These are phyloP conservation scores for Falco rusticolus DNA, from an alignment of 2,797 vertebrate species.

Conservation along the genomic window DNA sequence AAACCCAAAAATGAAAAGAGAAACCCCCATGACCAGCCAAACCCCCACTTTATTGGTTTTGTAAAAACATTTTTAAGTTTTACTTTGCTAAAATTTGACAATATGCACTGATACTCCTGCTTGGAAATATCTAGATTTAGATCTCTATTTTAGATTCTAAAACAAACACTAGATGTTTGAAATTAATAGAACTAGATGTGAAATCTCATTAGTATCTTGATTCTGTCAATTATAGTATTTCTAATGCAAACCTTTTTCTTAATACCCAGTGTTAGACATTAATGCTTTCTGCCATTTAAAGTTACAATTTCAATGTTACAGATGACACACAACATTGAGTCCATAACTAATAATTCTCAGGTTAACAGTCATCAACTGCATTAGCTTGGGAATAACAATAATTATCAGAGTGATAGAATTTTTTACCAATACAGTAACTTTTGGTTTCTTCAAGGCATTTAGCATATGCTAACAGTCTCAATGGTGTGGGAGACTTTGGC, in stretches of 20 bases:
- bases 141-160: neutral
- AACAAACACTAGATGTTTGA: neutral
- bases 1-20: neutral
- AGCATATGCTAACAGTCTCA: neutral
- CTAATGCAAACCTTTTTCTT: neutral
- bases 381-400: neutral
- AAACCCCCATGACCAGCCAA: accelerated
- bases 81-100: neutral
- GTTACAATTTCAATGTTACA: neutral
- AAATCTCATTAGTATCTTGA: neutral
- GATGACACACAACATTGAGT: neutral
- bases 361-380: neutral
- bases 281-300: neutral
- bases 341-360: neutral
- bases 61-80: neutral
- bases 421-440: neutral
- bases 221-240: neutral
- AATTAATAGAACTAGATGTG: neutral
- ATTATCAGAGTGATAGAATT: neutral
- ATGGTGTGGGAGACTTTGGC: neutral
- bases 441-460: neutral
- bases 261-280: neutral
- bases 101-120: neutral
- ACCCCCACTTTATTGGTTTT: neutral
- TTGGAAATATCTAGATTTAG: neutral